Base-by-base conservation (phyloP, 53 echinoderm and acorn worm genomes). In the Actinopyga echinites region DNA sequence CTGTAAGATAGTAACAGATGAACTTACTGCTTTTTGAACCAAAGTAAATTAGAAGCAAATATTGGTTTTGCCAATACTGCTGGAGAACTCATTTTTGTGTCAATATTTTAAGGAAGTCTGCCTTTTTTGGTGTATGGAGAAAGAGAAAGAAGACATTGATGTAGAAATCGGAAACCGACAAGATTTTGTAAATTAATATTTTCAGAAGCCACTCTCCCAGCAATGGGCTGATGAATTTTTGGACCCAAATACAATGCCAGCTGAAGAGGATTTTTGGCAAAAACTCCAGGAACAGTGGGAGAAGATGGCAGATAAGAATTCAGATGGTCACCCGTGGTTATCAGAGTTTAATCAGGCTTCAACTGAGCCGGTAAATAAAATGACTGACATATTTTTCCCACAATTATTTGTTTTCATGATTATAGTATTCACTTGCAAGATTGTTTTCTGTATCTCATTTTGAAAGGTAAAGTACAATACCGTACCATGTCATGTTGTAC, bases 251-350 rank as follows among this genome's bases (percentile, higher is more conserved):
- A 77, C 77, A 12, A 82, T 94, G 82, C 94, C 93, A 8, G 86
- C 92, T 0, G 99, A 99, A 82, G 91, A 67, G 67, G 94, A 99
- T 24, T 99, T 99, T 89, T 99, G 99, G 99, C 92, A 99, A 23
- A 90, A 86, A 42, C 82, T 99, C n/a, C 99, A 99, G 91, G 86
- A 84, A 60, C 92, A 95, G 57, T 99, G 99, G 99, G 99, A 99
- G 55, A 87, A 92, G 12, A 89, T 95, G 83, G 55, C 89, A 5
- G 92, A 95, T 44, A 45, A 66, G 5, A 30, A 62, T 61, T 58
- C 67, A 19, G 83, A 89, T 19, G 83, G 67, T 29, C 97, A 96
- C 57, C 97, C 93, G 2, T 96, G 97, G 97, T 58, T 96, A 28
- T 73, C 79, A 12, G 90, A 96, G 29, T 96, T 92, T 75, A 83